Evolutionary conservation across 1,140 invertebrate species (phyloP).

Genomic region (Holcopasites calliopsidis): DNA sequence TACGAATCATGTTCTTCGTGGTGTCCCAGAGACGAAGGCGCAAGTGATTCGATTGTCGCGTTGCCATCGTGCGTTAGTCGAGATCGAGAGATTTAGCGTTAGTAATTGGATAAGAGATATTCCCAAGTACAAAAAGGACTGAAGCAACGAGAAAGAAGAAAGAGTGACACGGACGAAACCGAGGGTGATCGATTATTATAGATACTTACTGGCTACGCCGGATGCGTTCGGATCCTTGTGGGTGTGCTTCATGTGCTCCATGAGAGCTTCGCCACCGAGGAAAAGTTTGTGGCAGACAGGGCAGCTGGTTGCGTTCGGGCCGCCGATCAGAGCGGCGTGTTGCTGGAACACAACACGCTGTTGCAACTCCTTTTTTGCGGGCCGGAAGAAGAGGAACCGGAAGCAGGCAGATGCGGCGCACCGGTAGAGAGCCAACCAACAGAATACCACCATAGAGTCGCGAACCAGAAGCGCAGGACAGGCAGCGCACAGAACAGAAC

Average conservation of each 20-base stretch:
- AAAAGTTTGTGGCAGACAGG: conserved; percentile 96
- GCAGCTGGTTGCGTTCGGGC: conserved; percentile 93
- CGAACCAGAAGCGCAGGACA: conserved; percentile 77
- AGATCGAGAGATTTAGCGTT: conserved; percentile 5
- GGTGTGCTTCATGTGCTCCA: conserved; percentile 97
- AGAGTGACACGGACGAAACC: conserved; percentile 49
- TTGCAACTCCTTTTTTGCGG: conserved; percentile 87
- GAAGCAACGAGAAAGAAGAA: conserved; percentile 44
- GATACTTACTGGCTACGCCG: conserved; percentile 92
- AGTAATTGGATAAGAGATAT: neutral
- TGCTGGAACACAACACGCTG: conserved; percentile 94
- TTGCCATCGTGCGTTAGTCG: conserved; percentile 20
- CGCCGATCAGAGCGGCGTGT: conserved; percentile 94
- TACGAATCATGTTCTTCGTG: too few relatives aligned
- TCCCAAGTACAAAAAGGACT: neutral
- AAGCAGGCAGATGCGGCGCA: conserved; percentile 65
- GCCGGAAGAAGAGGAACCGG: conserved; percentile 66
- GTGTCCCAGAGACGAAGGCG: too few relatives aligned
- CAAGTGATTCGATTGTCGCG: too few relatives aligned
- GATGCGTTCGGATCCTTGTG: conserved; percentile 95
- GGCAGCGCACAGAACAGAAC: conserved; percentile 76
- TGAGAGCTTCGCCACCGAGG: conserved; percentile 93
- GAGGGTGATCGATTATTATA: conserved; percentile 55
- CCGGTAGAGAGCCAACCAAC: conserved; percentile 73
- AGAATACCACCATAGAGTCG: conserved; percentile 77